These are phyloP conservation scores for Oncorhynchus mykiss DNA, from an alignment of 2,113 vertebrate species.

Conservation along the genomic window DNA sequence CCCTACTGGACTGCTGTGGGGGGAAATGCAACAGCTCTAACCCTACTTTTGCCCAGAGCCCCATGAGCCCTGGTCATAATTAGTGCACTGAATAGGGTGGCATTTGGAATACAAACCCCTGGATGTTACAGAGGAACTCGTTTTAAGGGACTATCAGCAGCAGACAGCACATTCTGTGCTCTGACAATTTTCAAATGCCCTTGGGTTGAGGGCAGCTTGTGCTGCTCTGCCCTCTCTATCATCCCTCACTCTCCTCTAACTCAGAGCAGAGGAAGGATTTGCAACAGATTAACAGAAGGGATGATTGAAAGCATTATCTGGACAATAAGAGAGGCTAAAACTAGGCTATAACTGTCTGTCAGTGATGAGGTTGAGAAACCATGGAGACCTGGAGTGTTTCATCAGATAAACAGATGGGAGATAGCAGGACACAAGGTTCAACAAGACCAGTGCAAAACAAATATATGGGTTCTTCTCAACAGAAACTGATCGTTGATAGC, in stretches of 20 bases:
- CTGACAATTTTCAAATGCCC: not conserved
- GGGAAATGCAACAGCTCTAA: too few species aligned
- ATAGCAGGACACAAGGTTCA: not conserved
- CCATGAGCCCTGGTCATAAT: too few species aligned
- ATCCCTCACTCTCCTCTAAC: not conserved
- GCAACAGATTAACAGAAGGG: conserved; percentile 25
- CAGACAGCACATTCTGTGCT: not conserved
- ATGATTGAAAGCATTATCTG: conserved; percentile 26
- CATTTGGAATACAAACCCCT: too few species aligned
- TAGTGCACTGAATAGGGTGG: too few species aligned
- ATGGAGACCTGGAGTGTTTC: not conserved
- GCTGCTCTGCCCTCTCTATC: not conserved
- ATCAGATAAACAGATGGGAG: not conserved
- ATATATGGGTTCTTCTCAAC: not conserved
- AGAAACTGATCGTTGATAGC: not conserved
- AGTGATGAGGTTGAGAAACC: conserved; percentile 2
- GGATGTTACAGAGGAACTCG: too few species aligned
- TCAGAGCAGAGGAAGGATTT: conserved; percentile 10
- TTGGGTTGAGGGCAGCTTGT: not conserved
- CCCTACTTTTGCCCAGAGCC: too few species aligned
- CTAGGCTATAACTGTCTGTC: conserved; percentile 9
- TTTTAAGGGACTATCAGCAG: too few species aligned
- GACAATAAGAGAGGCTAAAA: conserved; percentile 6
- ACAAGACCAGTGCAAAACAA: not conserved
- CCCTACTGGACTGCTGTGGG: too few species aligned